Percentiles rank a stretch among this genome's conserved stretches.
Conservation (phyloP, 2,113 vertebrate species). For the Machaerirhynchus nigripectus region DNA sequence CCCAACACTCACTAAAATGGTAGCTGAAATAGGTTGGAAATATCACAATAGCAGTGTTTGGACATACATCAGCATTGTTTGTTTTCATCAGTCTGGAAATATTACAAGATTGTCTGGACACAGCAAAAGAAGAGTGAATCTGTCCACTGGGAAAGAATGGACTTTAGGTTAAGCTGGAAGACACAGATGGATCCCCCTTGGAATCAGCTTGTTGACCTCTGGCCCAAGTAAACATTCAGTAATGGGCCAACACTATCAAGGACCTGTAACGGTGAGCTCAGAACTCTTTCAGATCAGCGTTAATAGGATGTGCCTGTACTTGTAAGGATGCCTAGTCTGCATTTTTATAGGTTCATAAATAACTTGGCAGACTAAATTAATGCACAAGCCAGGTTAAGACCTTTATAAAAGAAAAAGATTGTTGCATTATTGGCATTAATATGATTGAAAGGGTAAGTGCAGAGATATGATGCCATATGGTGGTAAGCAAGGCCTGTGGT, state of each 20-base stretch:
- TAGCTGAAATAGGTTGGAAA: background rate
- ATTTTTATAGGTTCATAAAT: constrained; percentile 36
- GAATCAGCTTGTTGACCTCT: background rate
- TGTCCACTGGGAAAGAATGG: background rate
- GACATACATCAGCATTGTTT: background rate
- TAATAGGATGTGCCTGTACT: background rate
- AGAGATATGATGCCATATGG: background rate
- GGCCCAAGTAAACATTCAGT: background rate
- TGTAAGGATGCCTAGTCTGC: constrained; percentile 6
- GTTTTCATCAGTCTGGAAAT: background rate
- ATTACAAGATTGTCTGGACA: background rate
- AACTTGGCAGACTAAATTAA: constrained; percentile 23
- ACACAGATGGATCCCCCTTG: background rate
- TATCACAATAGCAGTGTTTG: background rate
- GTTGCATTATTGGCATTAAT: constrained; percentile 29
- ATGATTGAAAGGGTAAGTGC: constrained; percentile 20
- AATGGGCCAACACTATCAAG: background rate
- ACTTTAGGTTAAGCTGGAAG: background rate
- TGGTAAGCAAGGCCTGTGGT: background rate
- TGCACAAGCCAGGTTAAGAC: constrained; percentile 21
- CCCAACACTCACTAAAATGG: accelerated
- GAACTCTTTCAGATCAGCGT: background rate
- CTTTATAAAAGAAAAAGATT: constrained; percentile 33
- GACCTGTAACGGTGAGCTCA: background rate
- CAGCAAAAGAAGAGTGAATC: background rate